A percentile compares a stretch with the other conserved stretches of the same genome.
Conservation (phyloP, 2,888 invertebrate genomes). For the Nowickia ferox region DNA sequence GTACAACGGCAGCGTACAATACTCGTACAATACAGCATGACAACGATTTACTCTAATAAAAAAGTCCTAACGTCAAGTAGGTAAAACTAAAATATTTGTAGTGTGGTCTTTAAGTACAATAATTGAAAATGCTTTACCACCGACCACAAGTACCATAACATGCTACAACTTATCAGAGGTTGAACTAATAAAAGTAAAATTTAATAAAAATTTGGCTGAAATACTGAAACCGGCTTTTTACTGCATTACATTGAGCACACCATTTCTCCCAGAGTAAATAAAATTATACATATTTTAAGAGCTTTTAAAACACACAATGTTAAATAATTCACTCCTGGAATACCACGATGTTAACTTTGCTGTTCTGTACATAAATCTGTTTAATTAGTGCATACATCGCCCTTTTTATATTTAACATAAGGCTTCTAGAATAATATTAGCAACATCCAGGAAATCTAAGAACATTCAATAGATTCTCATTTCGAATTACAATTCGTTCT, state of each 20-base stretch:
- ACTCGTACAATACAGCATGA: background rate
- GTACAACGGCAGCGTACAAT: background rate
- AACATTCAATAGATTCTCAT: too few species aligned
- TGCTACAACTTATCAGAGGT: constrained; percentile 16
- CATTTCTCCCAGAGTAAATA: background rate
- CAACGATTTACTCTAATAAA: constrained; percentile 6
- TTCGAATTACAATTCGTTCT: too few species aligned
- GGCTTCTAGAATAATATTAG: too few species aligned
- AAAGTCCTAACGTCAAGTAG: constrained; percentile 28
- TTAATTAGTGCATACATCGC: too few species aligned
- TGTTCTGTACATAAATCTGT: too few species aligned
- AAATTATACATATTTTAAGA: too few species aligned
- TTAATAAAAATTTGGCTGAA: constrained; percentile 22
- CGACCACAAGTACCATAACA: constrained; percentile 6
- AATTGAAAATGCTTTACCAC: constrained; percentile 44
- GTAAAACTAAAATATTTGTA: constrained; percentile 1
- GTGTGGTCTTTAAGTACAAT: constrained; percentile 28
- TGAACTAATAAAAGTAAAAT: constrained; percentile 56
- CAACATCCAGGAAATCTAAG: too few species aligned
- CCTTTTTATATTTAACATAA: too few species aligned
- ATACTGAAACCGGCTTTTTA: constrained; percentile 54
- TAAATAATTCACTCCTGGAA: too few species aligned
- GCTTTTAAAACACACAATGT: too few species aligned
- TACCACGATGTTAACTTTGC: too few species aligned
- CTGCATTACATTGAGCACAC: constrained; percentile 28